Evolutionary conservation across 2,888 invertebrate species (phyloP), one percentile per base, ranked within the genome.

Genomic region (Lithophane semibrunnea): DNA sequence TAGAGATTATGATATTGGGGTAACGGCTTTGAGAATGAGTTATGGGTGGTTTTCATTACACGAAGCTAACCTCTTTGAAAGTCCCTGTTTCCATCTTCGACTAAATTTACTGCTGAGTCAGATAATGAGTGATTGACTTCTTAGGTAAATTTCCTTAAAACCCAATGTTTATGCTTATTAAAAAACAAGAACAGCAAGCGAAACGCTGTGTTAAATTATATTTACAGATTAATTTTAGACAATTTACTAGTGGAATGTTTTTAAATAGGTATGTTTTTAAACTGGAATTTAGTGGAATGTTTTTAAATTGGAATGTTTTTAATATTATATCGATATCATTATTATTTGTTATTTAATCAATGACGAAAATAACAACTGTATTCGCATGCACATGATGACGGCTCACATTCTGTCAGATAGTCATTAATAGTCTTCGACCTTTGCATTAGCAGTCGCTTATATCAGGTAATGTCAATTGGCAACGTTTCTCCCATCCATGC

Each of bases 401-500:
- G 3, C 5, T 1, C 16, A 18, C n/a, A 37, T 13, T 47, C 3
- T 8, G 13, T 72, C 49, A 49, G 1, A 49, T 18, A 3, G 1
- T 13, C 18, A 13, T 7, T 1, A 71, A 73, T 13, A 21, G 2
- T 73, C 42, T 42, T 42, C 37, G 1, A 7, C 47, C 8, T 37
- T 47, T 18, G 24, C 16, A 44, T 47, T 82, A 85, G 58, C 95
- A 95, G 12, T 85, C 81, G 84, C 93, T 94, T 71, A 95, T 94
- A 79, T 94, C 91, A 5, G 95, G 95, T 13, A 95, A 89, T 1
- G 88, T 66, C 0, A 88, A 87, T 71, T 93, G 90, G 86, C 95
- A 95, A 67, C 91, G 90, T 83, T 93, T 92, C 76, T 89, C 90
- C 96, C 96, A 96, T 1, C 94, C 95, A 75, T 94, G 92, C 95